Evolutionary conservation across 2,113 vertebrate genomes (phyloP), one percentile per base, ranked within the genome.

Genomic region (Turnix velox): DNA sequence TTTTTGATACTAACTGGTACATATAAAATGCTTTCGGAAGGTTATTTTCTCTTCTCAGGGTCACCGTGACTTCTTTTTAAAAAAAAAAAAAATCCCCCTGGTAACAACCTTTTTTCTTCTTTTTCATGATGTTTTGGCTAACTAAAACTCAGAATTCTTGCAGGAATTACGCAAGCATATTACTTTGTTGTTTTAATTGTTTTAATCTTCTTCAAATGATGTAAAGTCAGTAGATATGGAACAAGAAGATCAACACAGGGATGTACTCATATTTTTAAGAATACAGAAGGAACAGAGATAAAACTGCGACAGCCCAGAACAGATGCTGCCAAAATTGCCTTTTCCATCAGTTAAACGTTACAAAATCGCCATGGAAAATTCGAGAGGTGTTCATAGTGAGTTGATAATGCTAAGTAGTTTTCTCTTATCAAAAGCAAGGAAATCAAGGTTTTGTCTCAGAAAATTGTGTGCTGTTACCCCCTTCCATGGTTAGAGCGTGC

Each of bases 51-150:
- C 68, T 59, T 69, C 28, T 59, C 69, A 72, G 69, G 62, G 87
- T 92, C 81, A 89, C 66, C 9, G 65, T 84, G 93, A 93, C 94
- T 80, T 35, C 4, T 10, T 51, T 39, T 42, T 22, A 4, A 0
- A 14, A 74, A 54, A 74, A 80, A 80, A 4, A 14, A 89, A 46
- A 39, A 92, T 77, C 65, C 69, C 59, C 55, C n/a, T 67, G 62
- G 87, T 23, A 95, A 90, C 78, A 94, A 65, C 16, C 61, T 82
- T 82, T 55, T 67, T 71, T 45, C 49, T 84, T 78, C n/a, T 45
- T 9, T 92, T 88, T 67, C 35, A 43, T 33, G 59, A 31, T 13
- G 7, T 52, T 17, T 14, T 68, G 57, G 43, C 52, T 89, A 78
- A 92, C 85, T 71, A 58, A 68, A 95, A 42, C 48, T 65, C 37